Base-by-base conservation (phyloP, 92 coral and sea anemone genomes). In the Bergia puertoricense region DNA sequence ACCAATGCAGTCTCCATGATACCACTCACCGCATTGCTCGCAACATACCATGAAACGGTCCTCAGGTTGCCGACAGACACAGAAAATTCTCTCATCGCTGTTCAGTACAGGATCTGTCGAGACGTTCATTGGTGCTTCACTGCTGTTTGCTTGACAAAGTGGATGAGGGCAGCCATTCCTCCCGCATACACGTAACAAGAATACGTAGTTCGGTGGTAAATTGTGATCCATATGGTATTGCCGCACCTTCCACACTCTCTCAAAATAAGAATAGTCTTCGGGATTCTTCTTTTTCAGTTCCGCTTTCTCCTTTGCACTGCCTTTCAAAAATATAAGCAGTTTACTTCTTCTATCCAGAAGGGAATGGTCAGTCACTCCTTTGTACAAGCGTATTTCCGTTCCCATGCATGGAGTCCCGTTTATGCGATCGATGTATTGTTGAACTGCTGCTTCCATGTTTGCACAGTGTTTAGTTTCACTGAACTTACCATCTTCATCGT, bases 21-120 rank as follows among this genome's bases (percentile, higher is more conserved):
- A 93, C 93, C 91, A 93, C 78, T 93, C 93, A 11, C 93, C 93
- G 82, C 95, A 91, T 81, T 89, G 93, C 39, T 91, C 92, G 68
- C 91, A 89, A 74, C 67, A 75, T 36, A 89, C 65, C 91, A 89
- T 89, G 73, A 89, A 83, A 40, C 71, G 79, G 54, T 37, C 82
- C 80, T 81, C 93, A 18, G 90, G 88, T 68, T 81, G 80, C 36
- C 90, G 81, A 76, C 90, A 91, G 72, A 88, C 85, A 80, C 93
- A 91, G 80, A 87, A 91, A 79, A 90, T 80, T 20, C 83, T 71
- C 76, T 86, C 86, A 65, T 38, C 81, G 46, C 38, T 30, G 85
- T 91, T 86, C 89, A 62, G 77, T 62, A 36, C 87, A 44, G 91
- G n/a, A 57, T 16, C 50, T 7, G 36, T 74, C 36, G 75, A 71